Evolutionary conservation across 2,113 vertebrate species (phyloP).

Genomic region (Tachysurus vachellii): DNA sequence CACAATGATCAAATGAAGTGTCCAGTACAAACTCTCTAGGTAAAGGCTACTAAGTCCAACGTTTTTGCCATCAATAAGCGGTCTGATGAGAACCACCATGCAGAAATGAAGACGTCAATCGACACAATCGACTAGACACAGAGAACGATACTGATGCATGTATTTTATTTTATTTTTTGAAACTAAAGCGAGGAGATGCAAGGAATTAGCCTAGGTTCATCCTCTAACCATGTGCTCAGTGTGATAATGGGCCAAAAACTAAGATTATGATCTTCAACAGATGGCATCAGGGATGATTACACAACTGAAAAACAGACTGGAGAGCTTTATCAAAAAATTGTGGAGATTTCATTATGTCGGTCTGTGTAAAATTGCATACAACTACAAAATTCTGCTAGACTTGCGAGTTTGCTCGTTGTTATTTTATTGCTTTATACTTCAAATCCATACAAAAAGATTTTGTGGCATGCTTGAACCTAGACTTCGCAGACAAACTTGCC

Average conservation of each 20-base stretch:
- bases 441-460: slow-evolving; percentile 56
- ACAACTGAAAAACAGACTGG: slow-evolving; percentile 23
- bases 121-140: background rate
- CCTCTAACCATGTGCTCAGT: slow-evolving; percentile 10
- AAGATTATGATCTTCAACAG: slow-evolving; percentile 40
- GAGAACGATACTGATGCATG: no score
- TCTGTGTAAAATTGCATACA: slow-evolving; percentile 7
- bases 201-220: background rate
- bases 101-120: background rate
- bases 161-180: background rate
- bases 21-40: background rate
- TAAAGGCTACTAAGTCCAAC: background rate
- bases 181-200: background rate
- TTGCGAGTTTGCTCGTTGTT: slow-evolving; percentile 46
- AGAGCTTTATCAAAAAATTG: slow-evolving; percentile 9
- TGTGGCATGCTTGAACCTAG: slow-evolving; percentile 49
- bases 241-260: slow-evolving; percentile 17
- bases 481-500: background rate
- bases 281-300: slow-evolving; percentile 16
- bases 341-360: background rate
- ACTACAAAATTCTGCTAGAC: slow-evolving; percentile 57
- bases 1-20: background rate
- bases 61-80: background rate
- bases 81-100: background rate
- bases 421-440: slow-evolving; percentile 59